Evolutionary conservation across 2,113 vertebrate species (phyloP), one percentile per base, ranked within the genome.

Genomic region (Upupa epops): DNA sequence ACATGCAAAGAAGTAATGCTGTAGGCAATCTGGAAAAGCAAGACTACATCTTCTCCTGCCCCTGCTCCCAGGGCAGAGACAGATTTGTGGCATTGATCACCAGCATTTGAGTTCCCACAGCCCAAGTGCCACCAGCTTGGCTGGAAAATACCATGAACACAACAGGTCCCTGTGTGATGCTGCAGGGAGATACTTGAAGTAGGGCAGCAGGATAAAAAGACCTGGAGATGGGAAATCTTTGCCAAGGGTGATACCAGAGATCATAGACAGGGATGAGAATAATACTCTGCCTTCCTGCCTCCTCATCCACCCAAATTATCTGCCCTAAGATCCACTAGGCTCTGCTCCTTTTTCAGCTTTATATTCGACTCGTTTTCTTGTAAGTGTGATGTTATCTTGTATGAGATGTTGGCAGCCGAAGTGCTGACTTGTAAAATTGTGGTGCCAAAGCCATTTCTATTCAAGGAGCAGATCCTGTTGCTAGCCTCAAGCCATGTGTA

Each of bases 341-440:
- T 48, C 55, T 28, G n/a, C 75, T n/a, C 55, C 64, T 29, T 36
- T 79, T 29, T 22, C n/a, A 75, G 16, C 68, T 64, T 56, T 32
- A 8, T 24, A 24, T 75, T 76, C 82, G 78, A 93, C 71, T 89
- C 66, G n/a, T 82, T 93, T 90, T 89, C 95, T 89, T 73, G 71
- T 82, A 70, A 93, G 29, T 17, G 37, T 65, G 94, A 94, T 95
- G 83, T 72, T 92, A 94, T 94, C 93, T 95, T 15, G 0, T 51
- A 28, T 7, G 78, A 94, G 78, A 22, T 32, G 48, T 4, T 89
- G 90, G 92, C 92, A 87, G 71, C 37, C 89, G 78, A 91, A 94
- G 34, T 46, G 74, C 91, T 94, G 93, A 95, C 55, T 83, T 86
- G 64, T 52, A 76, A 34, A 82, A 28, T 48, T 63, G 54, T 49